Evolutionary conservation across 2,113 vertebrate species (phyloP).

Genomic region (Neotoma lepida): DNA sequence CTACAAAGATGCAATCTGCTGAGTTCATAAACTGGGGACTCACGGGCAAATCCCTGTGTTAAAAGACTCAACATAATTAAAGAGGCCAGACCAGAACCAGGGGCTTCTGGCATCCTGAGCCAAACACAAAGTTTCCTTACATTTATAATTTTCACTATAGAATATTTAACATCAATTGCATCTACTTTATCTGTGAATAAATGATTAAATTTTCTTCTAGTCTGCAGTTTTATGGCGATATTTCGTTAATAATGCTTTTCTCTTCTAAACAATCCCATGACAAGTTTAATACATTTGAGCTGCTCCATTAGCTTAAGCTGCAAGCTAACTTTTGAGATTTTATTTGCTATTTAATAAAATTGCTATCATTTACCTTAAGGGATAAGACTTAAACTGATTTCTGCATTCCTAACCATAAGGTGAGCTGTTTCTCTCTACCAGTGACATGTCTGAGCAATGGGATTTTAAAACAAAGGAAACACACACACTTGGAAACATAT

Average conservation of each 20-base stretch:
- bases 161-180: constrained; percentile 43
- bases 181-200: constrained; percentile 27
- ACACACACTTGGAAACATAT: too few relatives aligned
- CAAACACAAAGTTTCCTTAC: constrained; percentile 22
- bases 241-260: constrained; percentile 17
- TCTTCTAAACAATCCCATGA: neutral
- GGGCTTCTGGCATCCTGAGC: neutral
- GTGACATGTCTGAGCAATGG: neutral
- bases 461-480: neutral
- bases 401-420: neutral
- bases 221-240: neutral
- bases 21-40: constrained; percentile 40
- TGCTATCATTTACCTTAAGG: neutral
- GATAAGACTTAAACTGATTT: constrained; percentile 27
- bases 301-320: neutral
- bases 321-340: constrained; percentile 39
- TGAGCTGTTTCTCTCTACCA: neutral
- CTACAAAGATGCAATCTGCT: constrained; percentile 63
- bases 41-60: constrained; percentile 29
- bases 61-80: constrained; percentile 57
- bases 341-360: constrained; percentile 5
- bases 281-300: neutral
- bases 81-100: neutral
- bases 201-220: constrained; percentile 38
- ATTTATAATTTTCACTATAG: constrained; percentile 26